Percentiles rank a stretch among this genome's conserved stretches.
phyloP scores from a whole-genome alignment of 2,797 vertebrate genomes.

The Sebastes miniatus region DNA sequence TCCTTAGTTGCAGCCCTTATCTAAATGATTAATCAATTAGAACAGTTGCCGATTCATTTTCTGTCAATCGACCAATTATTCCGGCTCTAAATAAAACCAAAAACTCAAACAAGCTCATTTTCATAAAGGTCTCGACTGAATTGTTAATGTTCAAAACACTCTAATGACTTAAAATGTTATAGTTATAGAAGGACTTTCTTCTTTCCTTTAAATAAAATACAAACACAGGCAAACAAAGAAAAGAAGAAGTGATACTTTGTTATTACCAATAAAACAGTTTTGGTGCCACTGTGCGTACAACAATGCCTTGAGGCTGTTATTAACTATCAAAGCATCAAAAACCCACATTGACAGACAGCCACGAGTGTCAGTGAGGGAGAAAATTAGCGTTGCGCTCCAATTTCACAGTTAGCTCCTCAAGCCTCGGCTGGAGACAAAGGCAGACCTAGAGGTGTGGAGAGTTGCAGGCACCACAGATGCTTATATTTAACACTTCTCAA shows the following conservation, averaged over 20 bases:
- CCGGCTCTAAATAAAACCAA: neutral
- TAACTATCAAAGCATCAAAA: slow-evolving; percentile 59
- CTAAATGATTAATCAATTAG: too few species aligned
- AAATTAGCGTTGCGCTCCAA: slow-evolving; percentile 48
- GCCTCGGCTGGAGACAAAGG: slow-evolving; percentile 42
- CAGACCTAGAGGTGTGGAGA: slow-evolving; percentile 38
- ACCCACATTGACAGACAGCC: slow-evolving; percentile 48
- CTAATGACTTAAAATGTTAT: neutral
- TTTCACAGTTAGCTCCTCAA: slow-evolving; percentile 59
- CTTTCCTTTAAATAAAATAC: neutral
- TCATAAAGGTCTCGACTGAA: neutral
- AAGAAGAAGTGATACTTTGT: neutral
- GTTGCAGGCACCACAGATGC: neutral
- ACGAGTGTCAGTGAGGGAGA: slow-evolving; percentile 41
- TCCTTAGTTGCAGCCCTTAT: neutral
- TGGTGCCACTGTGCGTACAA: neutral
- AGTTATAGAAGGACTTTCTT: neutral
- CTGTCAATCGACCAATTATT: neutral
- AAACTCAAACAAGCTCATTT: neutral
- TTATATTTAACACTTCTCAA: slow-evolving; percentile 29
- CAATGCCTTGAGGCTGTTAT: slow-evolving; percentile 24
- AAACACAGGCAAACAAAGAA: neutral
- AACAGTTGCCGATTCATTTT: too few species aligned
- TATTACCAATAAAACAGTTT: neutral
- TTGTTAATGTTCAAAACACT: neutral